Percentiles rank a stretch among this genome's conserved stretches.
These are phyloP conservation scores for Apis florea DNA, from an alignment of 1,140 invertebrate genomes.

Conservation along the genomic window DNA sequence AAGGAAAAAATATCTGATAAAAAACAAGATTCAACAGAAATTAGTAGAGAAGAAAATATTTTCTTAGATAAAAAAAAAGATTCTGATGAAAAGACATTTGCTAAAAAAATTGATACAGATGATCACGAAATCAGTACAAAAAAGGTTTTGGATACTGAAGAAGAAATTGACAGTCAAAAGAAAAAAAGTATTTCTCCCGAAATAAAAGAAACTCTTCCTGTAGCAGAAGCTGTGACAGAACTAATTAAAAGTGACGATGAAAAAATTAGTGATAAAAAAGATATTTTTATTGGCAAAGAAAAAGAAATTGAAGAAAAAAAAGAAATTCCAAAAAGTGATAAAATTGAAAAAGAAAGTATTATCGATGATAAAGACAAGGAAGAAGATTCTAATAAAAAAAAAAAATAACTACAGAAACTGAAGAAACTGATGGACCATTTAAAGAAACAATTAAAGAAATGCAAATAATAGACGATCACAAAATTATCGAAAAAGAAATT, in stretches of 20 bases:
- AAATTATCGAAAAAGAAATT: background rate
- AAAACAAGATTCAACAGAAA: background rate
- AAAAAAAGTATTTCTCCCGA: constrained; percentile 10
- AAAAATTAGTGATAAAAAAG: background rate
- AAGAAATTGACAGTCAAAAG: background rate
- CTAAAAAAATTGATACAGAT: background rate
- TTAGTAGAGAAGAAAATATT: background rate
- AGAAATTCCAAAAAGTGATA: background rate
- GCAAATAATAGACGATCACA: background rate
- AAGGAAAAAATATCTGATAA: background rate
- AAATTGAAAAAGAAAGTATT: background rate
- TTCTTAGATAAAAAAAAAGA: background rate
- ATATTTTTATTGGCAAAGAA: too few relatives aligned
- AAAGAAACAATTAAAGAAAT: background rate
- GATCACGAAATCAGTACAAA: background rate
- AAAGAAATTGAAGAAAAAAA: background rate
- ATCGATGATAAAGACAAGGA: background rate
- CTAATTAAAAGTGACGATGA: background rate
- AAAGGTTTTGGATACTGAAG: background rate
- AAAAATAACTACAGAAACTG: background rate
- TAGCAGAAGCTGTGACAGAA: background rate
- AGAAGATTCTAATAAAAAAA: background rate
- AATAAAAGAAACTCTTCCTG: background rate
- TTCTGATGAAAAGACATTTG: background rate
- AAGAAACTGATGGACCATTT: background rate